Base-by-base conservation (phyloP, 1,140 invertebrate species). In the Phthorimaea operculella region DNA sequence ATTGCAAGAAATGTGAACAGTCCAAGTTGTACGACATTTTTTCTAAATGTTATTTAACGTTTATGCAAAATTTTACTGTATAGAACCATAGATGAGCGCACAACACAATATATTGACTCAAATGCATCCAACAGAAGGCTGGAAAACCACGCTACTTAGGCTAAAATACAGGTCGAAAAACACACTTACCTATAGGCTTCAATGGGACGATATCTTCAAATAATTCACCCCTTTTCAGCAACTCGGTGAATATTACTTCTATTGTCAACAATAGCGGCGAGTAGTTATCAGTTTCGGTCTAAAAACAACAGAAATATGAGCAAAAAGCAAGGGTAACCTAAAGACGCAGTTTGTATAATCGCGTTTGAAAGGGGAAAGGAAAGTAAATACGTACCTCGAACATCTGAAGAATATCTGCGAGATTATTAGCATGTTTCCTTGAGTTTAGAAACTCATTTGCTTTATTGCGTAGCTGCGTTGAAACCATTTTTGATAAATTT, bases 221-320 rank as follows among this genome's bases (percentile, higher is more conserved):
- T 83, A 92, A 87, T 36, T 88, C 87, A 16, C 88, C 79, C n/a
- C 90, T 82, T 66, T 87, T 90, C 0, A 93, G 64, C 36, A 92
- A 63, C 66, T 90, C 90, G 8, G 84, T 86, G 64, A 92, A 93
- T 63, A 93, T 89, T 18, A 90, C 87, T 75, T 92, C 91, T 57
- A 92, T 68, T 11, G 90, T 88, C 18, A 91, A 83, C 49, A 92
- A 73, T 59, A 88, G 87, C 47, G 88, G 81, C 44, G 79, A 82
- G 58, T 80, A 83, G 64, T 86, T 85, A 66, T 86, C 84, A 33
- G 83, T 82, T 63, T 86, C 81, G 62, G 78, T 86, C 86, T 89
- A 67, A 63, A 81, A 63, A 72, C 64, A 60, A 42, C 45, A 62
- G 50, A 21, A 64, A 66, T 58, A 56, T 59, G 60, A 16, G 18